Evolutionary conservation across 2,888 invertebrate genomes (phyloP).

Genomic region (Xanthia togata): DNA sequence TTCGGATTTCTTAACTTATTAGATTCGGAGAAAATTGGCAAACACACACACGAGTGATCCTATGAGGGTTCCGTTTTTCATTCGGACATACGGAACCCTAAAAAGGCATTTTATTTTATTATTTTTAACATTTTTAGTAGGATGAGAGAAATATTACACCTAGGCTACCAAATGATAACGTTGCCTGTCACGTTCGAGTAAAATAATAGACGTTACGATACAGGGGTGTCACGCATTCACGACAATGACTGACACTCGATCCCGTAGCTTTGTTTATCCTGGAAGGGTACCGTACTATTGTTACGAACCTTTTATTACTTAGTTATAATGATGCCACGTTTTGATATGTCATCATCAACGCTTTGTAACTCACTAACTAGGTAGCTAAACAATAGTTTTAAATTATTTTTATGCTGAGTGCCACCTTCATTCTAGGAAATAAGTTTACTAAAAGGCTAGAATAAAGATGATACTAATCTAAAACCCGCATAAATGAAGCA

Average conservation of each 20-base stretch:
- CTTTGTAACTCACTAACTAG: not conserved
- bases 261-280: slow-evolving; percentile 29
- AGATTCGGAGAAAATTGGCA: too few species aligned
- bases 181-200: slow-evolving; percentile 9
- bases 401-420: not conserved
- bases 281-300: not conserved
- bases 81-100: too few species aligned
- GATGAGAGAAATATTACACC: not conserved
- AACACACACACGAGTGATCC: too few species aligned
- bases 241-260: slow-evolving; percentile 26
- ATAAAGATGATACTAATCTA: slow-evolving; percentile 16
- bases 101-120: not conserved
- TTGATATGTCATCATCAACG: not conserved
- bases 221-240: slow-evolving; percentile 18
- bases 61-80: too few species aligned
- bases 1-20: too few species aligned
- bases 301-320: slow-evolving; percentile 9
- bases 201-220: slow-evolving; percentile 23
- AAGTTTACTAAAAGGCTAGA: not conserved
- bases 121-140: not conserved
- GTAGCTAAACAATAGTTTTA: not conserved
- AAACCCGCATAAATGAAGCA: slow-evolving; percentile 1
- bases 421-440: not conserved
- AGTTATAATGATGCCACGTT: not conserved
- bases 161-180: not conserved